Evolutionary conservation across 2,113 vertebrate genomes (phyloP).

Genomic region (Chionomys nivalis): DNA sequence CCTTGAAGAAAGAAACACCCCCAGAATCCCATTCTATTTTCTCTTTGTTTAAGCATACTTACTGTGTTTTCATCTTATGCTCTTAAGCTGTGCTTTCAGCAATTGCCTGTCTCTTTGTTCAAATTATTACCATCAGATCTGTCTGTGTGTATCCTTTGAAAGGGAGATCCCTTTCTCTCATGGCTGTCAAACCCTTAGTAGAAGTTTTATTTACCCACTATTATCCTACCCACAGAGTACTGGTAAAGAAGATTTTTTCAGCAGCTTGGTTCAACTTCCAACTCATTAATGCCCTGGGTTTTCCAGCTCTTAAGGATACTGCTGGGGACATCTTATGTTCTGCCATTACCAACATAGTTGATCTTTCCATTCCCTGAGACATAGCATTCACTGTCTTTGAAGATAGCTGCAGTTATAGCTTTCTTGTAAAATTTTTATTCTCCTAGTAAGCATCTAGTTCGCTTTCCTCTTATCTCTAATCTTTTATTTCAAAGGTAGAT

Average conservation of each 20-base stretch:
- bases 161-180: slow-evolving; percentile 11
- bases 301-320: slow-evolving; percentile 42
- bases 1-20: background rate
- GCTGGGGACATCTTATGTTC: slow-evolving; percentile 65
- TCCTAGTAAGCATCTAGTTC: slow-evolving; percentile 67
- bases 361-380: slow-evolving; percentile 72
- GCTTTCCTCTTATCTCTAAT: slow-evolving; percentile 80
- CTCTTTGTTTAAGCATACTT: background rate
- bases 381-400: slow-evolving; percentile 74
- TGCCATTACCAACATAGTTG: slow-evolving; percentile 67
- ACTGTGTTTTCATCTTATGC: background rate
- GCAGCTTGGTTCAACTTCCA: slow-evolving; percentile 74
- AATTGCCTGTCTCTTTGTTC: slow-evolving; percentile 5
- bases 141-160: slow-evolving; percentile 40
- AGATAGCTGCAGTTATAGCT: slow-evolving; percentile 79
- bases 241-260: slow-evolving; percentile 80
- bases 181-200: background rate
- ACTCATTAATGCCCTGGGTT: slow-evolving; percentile 64
- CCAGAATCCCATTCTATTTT: background rate
- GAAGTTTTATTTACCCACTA: background rate
- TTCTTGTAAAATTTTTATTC: slow-evolving; percentile 73
- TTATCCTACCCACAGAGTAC: slow-evolving; percentile 45
- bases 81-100: background rate
- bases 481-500: slow-evolving; percentile 79
- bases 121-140: background rate